Evolutionary conservation across 1,140 invertebrate genomes (phyloP), one percentile per base, ranked within the genome.

Genomic region (Phymorhynchus buccinoides): DNA sequence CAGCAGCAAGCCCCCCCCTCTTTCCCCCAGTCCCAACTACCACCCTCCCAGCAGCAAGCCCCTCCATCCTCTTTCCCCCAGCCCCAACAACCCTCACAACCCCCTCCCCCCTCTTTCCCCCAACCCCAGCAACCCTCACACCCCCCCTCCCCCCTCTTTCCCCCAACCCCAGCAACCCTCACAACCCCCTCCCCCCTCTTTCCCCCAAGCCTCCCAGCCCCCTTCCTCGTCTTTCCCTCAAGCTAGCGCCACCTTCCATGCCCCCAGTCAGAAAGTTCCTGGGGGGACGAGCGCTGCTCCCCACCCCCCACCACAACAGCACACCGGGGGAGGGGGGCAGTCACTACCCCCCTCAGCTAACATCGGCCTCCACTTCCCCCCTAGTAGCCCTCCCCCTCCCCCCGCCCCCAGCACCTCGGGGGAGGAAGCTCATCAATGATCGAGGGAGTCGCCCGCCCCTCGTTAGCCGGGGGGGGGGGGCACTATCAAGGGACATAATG

Each of bases 211-310:
- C 39, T n/a, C 83, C 27, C 42, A 79, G 73, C 68, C 84, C 35
- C 22, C n/a, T n/a, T 68, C 35, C 41, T 79, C 32, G 62, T 77
- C 52, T 18, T 71, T 56, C n/a, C 37, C 79, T 27, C 35, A 44
- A 30, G 71, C 62, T 14, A 39, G 16, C 37, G 66, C 75, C 27
- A 37, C 80, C 6, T 73, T 80, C 30, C n/a, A n/a, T n/a, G n/a
- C n/a, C n/a, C n/a, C n/a, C n/a, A n/a, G n/a, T n/a, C n/a, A n/a
- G n/a, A n/a, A n/a, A n/a, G n/a, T n/a, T n/a, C n/a, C n/a, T n/a
- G n/a, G n/a, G n/a, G n/a, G n/a, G n/a, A n/a, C n/a, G n/a, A n/a
- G 35, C 32, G 27, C 68, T 86, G 80, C 85, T 42, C 80, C 81
- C 35, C 22, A 62, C 22, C 1, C n/a, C 56, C 56, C 56, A 52